Evolutionary conservation across 2,113 vertebrate genomes (phyloP).

Genomic region (Phaethornis superciliosus): DNA sequence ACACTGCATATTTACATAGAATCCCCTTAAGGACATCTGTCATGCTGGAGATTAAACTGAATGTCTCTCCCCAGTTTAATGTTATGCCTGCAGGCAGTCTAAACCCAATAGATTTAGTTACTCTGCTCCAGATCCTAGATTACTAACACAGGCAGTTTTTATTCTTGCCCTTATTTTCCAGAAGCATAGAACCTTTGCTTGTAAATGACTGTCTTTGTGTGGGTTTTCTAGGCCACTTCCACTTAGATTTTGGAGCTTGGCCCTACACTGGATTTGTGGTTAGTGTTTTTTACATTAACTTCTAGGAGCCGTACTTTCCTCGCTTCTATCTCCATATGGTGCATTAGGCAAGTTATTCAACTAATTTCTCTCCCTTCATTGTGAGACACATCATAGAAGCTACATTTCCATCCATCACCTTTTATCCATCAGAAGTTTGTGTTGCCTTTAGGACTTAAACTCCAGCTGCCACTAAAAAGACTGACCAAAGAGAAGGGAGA

Average conservation of each 20-base stretch:
- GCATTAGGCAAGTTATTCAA: not conserved
- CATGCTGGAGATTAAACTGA: conserved; percentile 67
- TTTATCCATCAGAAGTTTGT: not conserved
- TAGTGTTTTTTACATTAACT: conserved; percentile 35
- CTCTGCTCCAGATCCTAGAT: conserved; percentile 64
- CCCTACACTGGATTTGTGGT: conserved; percentile 30
- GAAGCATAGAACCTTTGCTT: conserved; percentile 13
- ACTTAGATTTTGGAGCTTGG: not conserved
- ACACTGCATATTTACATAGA: conserved; percentile 58
- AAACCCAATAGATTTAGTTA: conserved; percentile 49
- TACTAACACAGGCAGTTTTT: conserved; percentile 44
- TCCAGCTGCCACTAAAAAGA: not conserved
- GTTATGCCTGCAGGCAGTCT: conserved; percentile 65
- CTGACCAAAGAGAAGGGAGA: not conserved
- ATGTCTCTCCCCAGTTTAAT: conserved; percentile 64
- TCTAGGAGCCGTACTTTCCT: not conserved
- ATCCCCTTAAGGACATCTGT: conserved; percentile 71
- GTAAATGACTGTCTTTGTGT: conserved; percentile 37
- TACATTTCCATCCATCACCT: not conserved
- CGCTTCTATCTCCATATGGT: not conserved
- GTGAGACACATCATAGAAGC: not conserved
- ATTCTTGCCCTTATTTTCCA: conserved; percentile 45
- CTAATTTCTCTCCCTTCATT: not conserved
- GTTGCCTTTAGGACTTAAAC: not conserved
- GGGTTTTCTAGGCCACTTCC: conserved; percentile 43